A percentile compares a stretch with the other conserved stretches of the same genome.
Conservation (phyloP, 2,113 vertebrate genomes). For the Conger conger region DNA sequence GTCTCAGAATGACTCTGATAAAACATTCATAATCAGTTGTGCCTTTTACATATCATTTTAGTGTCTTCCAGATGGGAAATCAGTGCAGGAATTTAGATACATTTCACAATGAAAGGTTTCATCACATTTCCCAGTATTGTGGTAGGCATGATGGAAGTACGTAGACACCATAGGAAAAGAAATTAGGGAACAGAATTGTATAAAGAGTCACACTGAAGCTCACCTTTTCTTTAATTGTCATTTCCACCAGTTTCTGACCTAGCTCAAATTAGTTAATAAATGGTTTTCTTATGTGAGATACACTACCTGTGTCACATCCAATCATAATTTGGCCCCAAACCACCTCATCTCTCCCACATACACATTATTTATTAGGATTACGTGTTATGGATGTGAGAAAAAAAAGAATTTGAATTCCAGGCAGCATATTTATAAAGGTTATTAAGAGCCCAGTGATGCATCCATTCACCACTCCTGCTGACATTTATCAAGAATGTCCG, state of each 20-base stretch:
- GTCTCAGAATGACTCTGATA: not conserved
- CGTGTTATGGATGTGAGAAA: conserved; percentile 60
- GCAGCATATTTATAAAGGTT: conserved; percentile 74
- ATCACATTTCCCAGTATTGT: not conserved
- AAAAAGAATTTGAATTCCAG: conserved; percentile 71
- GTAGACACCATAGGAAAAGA: not conserved
- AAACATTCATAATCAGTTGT: not conserved
- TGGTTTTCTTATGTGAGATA: not conserved
- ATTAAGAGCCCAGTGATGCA: conserved; percentile 72
- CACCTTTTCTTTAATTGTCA: not conserved
- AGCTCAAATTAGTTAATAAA: not conserved
- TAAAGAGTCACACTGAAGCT: not conserved
- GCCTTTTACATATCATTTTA: not conserved
- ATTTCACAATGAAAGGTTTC: not conserved
- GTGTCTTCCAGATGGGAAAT: not conserved
- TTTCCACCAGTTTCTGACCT: not conserved
- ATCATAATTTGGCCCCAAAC: not conserved
- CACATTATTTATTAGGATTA: conserved; percentile 51
- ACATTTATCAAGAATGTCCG: conserved; percentile 59
- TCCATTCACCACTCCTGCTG: conserved; percentile 69
- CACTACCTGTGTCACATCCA: not conserved
- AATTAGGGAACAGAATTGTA: not conserved
- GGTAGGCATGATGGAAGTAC: not conserved
- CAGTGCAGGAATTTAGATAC: not conserved
- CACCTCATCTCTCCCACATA: conserved; percentile 22